Evolutionary conservation across 2,888 invertebrate species (phyloP).

Genomic region (Strigamia maritima): DNA sequence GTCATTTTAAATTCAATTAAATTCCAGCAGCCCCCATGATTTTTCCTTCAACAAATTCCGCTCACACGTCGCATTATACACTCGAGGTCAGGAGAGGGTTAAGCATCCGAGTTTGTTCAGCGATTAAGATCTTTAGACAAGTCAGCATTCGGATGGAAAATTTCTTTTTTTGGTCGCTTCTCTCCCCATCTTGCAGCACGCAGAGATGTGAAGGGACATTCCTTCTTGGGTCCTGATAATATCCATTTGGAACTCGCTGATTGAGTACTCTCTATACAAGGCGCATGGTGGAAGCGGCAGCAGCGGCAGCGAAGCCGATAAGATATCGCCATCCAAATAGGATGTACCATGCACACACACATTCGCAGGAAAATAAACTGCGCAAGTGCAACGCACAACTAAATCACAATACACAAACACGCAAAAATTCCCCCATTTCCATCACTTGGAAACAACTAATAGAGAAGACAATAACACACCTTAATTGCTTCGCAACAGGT

Average conservation of each 20-base stretch:
- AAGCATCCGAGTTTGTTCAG: background rate
- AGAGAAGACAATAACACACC: background rate
- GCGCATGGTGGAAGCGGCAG: constrained; percentile 26
- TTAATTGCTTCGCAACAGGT: constrained; percentile 8
- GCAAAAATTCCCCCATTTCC: background rate
- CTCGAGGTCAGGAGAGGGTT: background rate
- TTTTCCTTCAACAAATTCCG: background rate
- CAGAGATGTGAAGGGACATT: background rate
- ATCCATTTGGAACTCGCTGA: constrained; percentile 26
- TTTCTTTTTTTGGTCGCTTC: background rate
- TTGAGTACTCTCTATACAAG: constrained; percentile 27
- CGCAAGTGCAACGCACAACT: constrained; percentile 18
- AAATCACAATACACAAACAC: constrained; percentile 17
- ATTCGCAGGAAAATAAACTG: constrained; percentile 27
- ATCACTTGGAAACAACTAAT: background rate
- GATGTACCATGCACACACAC: constrained; percentile 21
- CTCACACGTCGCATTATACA: background rate
- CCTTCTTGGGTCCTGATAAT: constrained; percentile 28
- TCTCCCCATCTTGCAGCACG: background rate
- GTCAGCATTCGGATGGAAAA: background rate
- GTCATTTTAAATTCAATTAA: constrained; percentile 39
- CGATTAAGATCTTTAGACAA: constrained; percentile 18
- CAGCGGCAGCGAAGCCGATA: constrained; percentile 20
- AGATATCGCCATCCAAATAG: constrained; percentile 24
- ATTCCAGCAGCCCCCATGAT: constrained; percentile 17